Evolutionary conservation across 2,113 vertebrate species (phyloP).

Genomic region (Corythornis cristatus): DNA sequence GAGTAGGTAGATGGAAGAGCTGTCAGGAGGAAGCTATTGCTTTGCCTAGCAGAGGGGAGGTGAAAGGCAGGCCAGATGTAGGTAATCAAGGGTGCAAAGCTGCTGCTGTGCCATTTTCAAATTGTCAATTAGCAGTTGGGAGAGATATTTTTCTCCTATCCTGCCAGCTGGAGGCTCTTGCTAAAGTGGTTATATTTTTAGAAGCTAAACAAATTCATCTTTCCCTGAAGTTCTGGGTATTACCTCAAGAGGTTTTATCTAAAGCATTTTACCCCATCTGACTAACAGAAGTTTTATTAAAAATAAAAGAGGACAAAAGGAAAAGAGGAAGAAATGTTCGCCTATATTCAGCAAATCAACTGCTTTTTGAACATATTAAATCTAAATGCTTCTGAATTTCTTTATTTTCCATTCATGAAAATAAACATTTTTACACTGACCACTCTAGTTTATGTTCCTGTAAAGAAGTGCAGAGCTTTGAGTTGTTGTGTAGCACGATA

Average conservation of each 20-base stretch:
- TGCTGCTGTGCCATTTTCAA: constrained; percentile 18
- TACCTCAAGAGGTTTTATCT: constrained; percentile 16
- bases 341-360: constrained; percentile 20
- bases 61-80: constrained; percentile 23
- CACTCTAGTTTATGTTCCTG: neutral
- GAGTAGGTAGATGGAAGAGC: neutral
- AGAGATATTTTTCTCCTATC: neutral
- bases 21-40: neutral
- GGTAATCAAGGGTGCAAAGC: constrained; percentile 15
- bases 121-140: neutral
- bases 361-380: neutral
- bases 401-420: constrained; percentile 18
- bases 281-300: constrained; percentile 28
- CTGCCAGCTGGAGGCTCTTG: constrained; percentile 55
- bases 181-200: constrained; percentile 12
- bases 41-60: neutral
- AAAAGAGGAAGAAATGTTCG: constrained; percentile 8
- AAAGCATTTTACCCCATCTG: neutral
- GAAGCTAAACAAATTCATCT: constrained; percentile 45
- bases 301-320: constrained; percentile 3
- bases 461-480: neutral
- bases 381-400: neutral
- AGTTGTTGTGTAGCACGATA: neutral
- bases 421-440: constrained; percentile 5
- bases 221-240: constrained; percentile 1